Base-by-base conservation (phyloP, 64 coral and sea anemone genomes). In the Astreopora myriophthalma region DNA sequence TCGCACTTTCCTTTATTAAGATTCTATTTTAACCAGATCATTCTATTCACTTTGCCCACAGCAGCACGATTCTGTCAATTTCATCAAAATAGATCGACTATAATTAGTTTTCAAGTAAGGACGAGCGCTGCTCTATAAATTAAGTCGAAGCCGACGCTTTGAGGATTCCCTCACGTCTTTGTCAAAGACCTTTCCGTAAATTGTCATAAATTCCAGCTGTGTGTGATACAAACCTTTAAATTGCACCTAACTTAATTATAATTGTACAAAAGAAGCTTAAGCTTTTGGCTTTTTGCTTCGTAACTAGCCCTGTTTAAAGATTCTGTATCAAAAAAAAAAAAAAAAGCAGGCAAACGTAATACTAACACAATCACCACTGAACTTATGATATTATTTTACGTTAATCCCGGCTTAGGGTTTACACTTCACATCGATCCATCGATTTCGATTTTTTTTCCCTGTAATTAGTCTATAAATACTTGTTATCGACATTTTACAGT, bases 381-480 rank as follows among this genome's bases (percentile, higher is more conserved):
- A n/a, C n/a, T n/a, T 11, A 11, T 46, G 4, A 46, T 6, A 46
- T 4, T 46, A 46, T 46, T 58, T 58, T 3, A 14, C 52, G 1
- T 13, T 58, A 58, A 17, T 58, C 52, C 16, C 19, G 16, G 52
- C 12, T 58, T 58, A 58, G 19, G 19, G 16, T 58, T 46, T 4
- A 46, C 42, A n/a, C n/a, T n/a, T 46, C 70, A 37, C 17, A 73
- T 32, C 0, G 16, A 19, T 19, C 20, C 32, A 35, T 13, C 22
- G 34, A 30, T 37, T 10, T 37, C 30, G 34, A 36, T 37, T 14
- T 37, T 52, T 78, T 78, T 44, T 30, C 10, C 6, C 7, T 51
- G 24, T 52, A 78, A 78, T 78, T 78, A 78, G 44, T 78, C 75
- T 51, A 51, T 78, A 78, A 78, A 32, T 78, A 51, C 24, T 52